Percentiles rank a stretch among this genome's conserved stretches.
phyloP scores from a whole-genome alignment of 2,113 vertebrate genomes.

The Passer montanus region DNA sequence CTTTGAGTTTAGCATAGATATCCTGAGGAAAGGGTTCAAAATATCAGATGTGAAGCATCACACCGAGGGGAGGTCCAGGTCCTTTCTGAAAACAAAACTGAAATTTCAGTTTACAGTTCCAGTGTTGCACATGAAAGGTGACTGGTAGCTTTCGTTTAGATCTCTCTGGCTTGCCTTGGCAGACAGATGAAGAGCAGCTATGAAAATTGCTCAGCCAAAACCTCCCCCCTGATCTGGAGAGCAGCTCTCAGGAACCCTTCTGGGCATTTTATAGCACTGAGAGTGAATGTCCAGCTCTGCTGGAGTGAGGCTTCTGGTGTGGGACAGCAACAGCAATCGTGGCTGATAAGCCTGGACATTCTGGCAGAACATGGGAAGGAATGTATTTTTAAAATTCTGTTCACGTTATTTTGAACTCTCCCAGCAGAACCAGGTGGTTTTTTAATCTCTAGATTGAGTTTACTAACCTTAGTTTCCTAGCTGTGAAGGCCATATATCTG shows the following conservation, averaged over 20 bases:
- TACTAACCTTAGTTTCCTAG: neutral
- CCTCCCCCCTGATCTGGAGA: neutral
- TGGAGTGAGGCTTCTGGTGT: neutral
- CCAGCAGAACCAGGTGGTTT: neutral
- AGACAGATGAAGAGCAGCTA: neutral
- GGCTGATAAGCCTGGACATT: neutral
- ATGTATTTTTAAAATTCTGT: neutral
- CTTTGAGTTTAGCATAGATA: neutral
- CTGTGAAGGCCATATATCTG: neutral
- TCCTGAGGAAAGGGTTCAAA: neutral
- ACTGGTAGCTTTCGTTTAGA: neutral
- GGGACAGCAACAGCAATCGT: rapidly evolving
- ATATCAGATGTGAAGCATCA: rapidly evolving
- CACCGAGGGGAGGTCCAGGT: neutral
- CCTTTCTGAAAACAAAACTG: neutral
- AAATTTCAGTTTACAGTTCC: neutral
- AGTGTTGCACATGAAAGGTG: neutral
- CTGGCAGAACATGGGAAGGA: neutral
- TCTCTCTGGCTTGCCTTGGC: neutral
- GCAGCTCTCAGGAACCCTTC: neutral
- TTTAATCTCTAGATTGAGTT: neutral
- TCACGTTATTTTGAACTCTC: neutral
- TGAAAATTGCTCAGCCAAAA: neutral
- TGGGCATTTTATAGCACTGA: neutral
- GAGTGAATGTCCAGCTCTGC: neutral